phyloP scores from a whole-genome alignment of 2,888 invertebrate species.

The Piscicola geometra region DNA sequence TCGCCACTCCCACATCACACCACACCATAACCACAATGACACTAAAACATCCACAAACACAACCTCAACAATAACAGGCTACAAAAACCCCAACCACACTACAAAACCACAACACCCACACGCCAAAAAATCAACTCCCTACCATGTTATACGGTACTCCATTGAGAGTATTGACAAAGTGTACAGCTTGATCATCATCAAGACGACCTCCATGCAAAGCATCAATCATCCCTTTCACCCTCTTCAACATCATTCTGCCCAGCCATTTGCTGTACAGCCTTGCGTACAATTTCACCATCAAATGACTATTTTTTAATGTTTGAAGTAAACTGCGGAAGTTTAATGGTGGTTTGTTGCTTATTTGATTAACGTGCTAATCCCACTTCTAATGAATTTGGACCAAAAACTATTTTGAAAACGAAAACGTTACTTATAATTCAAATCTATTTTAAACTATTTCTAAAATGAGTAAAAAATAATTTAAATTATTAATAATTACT shows the following conservation, averaged over 20 bases:
- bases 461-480: no score
- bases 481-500: no score
- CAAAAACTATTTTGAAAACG: no score
- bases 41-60: no score
- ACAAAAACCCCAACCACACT: no score
- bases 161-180: slow-evolving; percentile 11
- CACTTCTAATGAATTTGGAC: not conserved
- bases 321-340: slow-evolving; percentile 13
- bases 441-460: no score
- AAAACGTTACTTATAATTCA: no score
- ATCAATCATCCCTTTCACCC: not conserved
- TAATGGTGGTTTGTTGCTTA: not conserved
- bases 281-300: not conserved
- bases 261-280: not conserved
- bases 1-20: no score
- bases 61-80: no score
- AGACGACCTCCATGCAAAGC: not conserved
- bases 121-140: not conserved
- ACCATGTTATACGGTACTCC: slow-evolving; percentile 20
- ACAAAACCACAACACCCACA: no score
- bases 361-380: not conserved
- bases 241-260: not conserved
- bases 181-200: slow-evolving; percentile 15
- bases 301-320: not conserved
- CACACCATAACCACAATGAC: no score